Percentiles rank a stretch among this genome's conserved stretches.
Conservation (phyloP, 2,113 vertebrate species). For the rabbit (Oryctolagus cuniculus) region mOryCun1.1 NC_091432.1:117652501-117653000, state of each 20-base stretch:
- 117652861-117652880: neutral
- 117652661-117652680: neutral
- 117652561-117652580: neutral
- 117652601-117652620: neutral
- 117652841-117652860: slow-evolving; percentile 13
- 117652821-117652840: neutral
- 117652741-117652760: neutral
- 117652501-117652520: neutral
- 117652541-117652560: neutral
- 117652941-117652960: neutral
- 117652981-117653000: slow-evolving; percentile 43
- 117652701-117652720: neutral
- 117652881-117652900: neutral
- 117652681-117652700: neutral
- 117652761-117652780: neutral
- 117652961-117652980: neutral
- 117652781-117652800: slow-evolving; percentile 3
- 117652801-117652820: neutral
- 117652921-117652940: neutral
- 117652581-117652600: neutral
- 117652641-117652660: neutral
- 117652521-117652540: neutral
- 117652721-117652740: neutral
- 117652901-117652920: neutral
- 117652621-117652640: neutral